Base-by-base conservation (phyloP, 2,797 vertebrate genomes). In the Furcifer pardalis region DNA sequence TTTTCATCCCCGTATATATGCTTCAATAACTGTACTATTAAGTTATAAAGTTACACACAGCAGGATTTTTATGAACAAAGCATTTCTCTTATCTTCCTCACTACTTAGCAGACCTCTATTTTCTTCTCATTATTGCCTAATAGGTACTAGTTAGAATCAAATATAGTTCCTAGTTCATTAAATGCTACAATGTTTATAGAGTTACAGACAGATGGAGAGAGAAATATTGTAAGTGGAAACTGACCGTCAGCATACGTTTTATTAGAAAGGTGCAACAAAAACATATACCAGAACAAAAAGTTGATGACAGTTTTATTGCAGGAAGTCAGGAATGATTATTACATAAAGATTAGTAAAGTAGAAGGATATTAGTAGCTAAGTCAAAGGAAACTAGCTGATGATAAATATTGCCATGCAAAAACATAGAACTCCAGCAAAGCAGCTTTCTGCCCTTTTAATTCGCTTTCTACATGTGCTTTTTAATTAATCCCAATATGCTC, bases 1-100 rank as follows among this genome's bases (percentile, higher is more conserved):
- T 80, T 56, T 91, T 87, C 77, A 92, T 83, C 77, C 82, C 88
- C 83, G 84, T 92, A 91, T 91, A 90, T 92, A 90, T 85, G 89
- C 87, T 89, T 86, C 89, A 90, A 91, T 77, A 92, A 84, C 82
- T 80, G 86, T 77, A 90, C 81, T 0, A 0, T 86, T 90, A 0
- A 40, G 91, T 88, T 86, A 44, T 88, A 87, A 89, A 75, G 79
- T 71, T 52, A 89, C 86, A 88, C 87, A 83, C 86, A 37, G 15
- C 27, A 42, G 32, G 44, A 81, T 44, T 7, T 44, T 44, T 60
- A 25, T 35, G 42, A 81, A 56, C 3, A 10, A 79, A 49, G 21
- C 6, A 35, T 15, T 59, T 13, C 17, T 5, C 35, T 17, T 5
- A 32, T 44, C n/a, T 46, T 49, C 19, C 23, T 52, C 15, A 56